Percentiles rank a stretch among this genome's conserved stretches.
These are phyloP conservation scores for Caenorhabditis wallacei DNA, from an alignment of 2,888 invertebrate genomes.

Conservation along the genomic window DNA sequence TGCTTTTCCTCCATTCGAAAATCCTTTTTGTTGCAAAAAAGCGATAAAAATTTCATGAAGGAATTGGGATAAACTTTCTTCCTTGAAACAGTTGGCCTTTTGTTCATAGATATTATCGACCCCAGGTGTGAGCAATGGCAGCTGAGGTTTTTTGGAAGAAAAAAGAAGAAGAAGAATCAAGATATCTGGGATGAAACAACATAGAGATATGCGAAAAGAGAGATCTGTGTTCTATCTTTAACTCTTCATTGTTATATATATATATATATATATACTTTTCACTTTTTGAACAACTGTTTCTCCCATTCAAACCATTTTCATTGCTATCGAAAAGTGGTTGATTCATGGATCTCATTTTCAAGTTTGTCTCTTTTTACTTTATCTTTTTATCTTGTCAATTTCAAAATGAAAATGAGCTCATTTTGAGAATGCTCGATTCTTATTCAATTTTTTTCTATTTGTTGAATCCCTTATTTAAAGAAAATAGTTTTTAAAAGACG, in stretches of 20 bases:
- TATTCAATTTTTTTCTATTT: conserved; percentile 10
- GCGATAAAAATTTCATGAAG: conserved; percentile 20
- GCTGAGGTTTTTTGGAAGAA: conserved; percentile 38
- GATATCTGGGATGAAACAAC: conserved; percentile 16
- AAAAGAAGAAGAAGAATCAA: not conserved
- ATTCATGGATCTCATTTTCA: conserved; percentile 36
- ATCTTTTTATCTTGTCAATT: not conserved
- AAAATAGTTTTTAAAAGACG: not conserved
- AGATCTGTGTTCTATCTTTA: conserved; percentile 21
- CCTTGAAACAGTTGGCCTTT: conserved; percentile 49
- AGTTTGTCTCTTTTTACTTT: conserved; percentile 17
- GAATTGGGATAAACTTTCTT: not conserved
- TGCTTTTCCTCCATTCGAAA: not conserved
- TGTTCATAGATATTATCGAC: conserved; percentile 35
- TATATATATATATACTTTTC: conserved; percentile 5
- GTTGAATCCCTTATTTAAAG: not conserved
- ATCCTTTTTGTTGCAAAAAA: conserved; percentile 13
- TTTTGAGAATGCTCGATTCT: not conserved
- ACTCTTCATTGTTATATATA: conserved; percentile 3
- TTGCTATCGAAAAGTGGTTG: conserved; percentile 12
- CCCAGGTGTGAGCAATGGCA: conserved; percentile 41
- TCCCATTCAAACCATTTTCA: conserved; percentile 8
- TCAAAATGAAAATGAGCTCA: conserved; percentile 4
- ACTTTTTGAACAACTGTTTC: conserved; percentile 18
- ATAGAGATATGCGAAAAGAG: conserved; percentile 16